Percentiles rank a stretch among this genome's conserved stretches.
phyloP scores from a whole-genome alignment of 1,140 invertebrate genomes.

The Trinorchestia longiramus region DNA sequence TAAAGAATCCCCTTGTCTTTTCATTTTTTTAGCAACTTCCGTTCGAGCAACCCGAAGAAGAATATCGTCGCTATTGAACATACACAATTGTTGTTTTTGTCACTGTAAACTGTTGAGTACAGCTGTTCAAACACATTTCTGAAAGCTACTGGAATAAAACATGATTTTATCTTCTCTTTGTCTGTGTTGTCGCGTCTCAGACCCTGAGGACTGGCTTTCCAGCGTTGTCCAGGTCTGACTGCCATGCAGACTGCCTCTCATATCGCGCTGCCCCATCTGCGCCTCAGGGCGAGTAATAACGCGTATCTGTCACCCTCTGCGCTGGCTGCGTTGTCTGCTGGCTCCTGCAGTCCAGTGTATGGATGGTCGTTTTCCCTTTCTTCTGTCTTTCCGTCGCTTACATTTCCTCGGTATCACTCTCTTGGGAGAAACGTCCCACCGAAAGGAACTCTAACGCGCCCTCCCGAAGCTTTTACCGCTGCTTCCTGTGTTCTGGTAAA shows the following conservation, averaged over 20 bases:
- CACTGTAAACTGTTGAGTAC: no score
- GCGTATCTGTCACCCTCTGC: constrained; percentile 23
- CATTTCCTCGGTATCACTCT: constrained; percentile 11
- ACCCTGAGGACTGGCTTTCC: not conserved
- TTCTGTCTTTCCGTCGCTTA: not conserved
- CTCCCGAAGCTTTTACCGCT: not conserved
- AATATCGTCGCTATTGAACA: no score
- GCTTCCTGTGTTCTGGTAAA: not conserved
- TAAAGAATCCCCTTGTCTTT: no score
- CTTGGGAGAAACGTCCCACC: not conserved
- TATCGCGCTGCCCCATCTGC: constrained; percentile 3
- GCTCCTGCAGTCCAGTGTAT: not conserved
- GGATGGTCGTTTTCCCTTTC: not conserved
- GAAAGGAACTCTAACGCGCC: not conserved
- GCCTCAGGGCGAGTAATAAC: not conserved
- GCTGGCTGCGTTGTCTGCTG: not conserved
- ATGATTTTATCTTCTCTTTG: not conserved
- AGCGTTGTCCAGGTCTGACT: not conserved
- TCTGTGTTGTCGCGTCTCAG: not conserved
- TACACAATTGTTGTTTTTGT: no score
- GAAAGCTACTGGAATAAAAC: not conserved
- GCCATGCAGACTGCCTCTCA: not conserved
- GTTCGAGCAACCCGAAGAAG: no score
- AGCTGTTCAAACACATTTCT: no score
- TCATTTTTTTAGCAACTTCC: no score